phyloP scores from a whole-genome alignment of 2,888 invertebrate genomes.

The Folsomia manolachei region DNA sequence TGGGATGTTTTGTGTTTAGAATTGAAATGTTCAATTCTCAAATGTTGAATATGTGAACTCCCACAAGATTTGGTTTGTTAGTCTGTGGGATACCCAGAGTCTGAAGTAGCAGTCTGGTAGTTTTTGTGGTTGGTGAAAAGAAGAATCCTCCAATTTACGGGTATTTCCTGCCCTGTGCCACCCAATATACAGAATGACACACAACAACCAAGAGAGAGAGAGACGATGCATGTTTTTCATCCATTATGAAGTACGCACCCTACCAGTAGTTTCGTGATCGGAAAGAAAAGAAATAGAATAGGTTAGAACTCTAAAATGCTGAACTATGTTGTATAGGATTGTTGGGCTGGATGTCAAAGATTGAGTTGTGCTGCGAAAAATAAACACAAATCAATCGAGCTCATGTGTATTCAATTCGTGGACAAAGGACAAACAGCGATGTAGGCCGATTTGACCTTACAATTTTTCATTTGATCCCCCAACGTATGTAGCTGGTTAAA shows the following conservation, averaged over 20 bases:
- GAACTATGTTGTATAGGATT: no score
- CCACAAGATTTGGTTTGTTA: not conserved
- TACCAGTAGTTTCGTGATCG: not conserved
- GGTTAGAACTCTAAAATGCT: no score
- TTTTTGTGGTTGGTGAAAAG: not conserved
- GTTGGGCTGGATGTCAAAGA: no score
- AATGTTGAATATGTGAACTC: conserved; percentile 12
- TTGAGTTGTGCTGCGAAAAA: no score
- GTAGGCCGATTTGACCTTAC: no score
- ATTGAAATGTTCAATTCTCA: conserved; percentile 12
- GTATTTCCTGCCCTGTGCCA: not conserved
- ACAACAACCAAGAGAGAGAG: not conserved
- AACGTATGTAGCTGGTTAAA: no score
- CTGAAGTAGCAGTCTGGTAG: no score
- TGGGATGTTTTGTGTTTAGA: conserved; percentile 15
- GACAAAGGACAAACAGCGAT: no score
- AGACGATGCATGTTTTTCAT: conserved; percentile 3
- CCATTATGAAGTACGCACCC: not conserved
- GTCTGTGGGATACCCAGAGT: no score
- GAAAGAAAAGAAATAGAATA: not conserved
- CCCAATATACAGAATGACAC: not conserved
- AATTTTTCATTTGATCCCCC: no score
- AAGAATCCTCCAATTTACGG: not conserved
- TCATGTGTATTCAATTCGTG: no score
- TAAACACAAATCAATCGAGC: no score